Base-by-base conservation (phyloP, 2,888 invertebrate species). In the Zaprionus lineosus region DNA sequence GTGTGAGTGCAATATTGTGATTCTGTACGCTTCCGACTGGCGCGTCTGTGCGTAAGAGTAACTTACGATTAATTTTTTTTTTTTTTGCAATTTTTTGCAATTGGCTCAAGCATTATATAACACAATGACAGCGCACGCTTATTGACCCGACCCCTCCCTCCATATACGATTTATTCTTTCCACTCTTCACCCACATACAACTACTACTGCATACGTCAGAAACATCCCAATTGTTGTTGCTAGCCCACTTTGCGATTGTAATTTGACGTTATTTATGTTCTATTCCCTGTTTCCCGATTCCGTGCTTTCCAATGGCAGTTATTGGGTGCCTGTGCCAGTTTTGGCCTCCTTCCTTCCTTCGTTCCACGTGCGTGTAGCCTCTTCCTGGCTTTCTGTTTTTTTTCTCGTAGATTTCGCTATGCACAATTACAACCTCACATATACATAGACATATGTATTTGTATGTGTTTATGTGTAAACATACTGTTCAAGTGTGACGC, bases 61-160 rank as follows among this genome's bases (percentile, higher is more conserved):
- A 31, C 48, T 29, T 16, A 43, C 31, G 19, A 26, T 50, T 47
- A 14, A 7, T 37, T 29, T 26, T 29, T 37, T 21, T 31, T 29
- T 40, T 4, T 40, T 28, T 12, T 2, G n/a, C 29, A 2, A 33
- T 37, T 60, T 67, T 59, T 36, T 63, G 40, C 7, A 5, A 21
- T 21, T 43, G 56, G 46, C 43, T 26, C 59, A 48, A 31, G 19
- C 58, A 79, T 77, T 77, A 77, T 83, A 77, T 77, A 77, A 77
- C 69, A 47, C n/a, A 52, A 55, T 37, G 44, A 43, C 59, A 75
- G 66, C 60, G 68, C 73, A 76, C 61, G 58, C 65, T 69, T 73
- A 43, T 63, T 75, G 65, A 65, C 72, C 56, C 56, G 40, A 34
- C 16, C 52, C 29, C 50, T 15, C 19, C 19, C 11, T 8, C 11